Evolutionary conservation across 2,113 vertebrate genomes (phyloP), one percentile per base, ranked within the genome.

Genomic region (Hippolais icterina): DNA sequence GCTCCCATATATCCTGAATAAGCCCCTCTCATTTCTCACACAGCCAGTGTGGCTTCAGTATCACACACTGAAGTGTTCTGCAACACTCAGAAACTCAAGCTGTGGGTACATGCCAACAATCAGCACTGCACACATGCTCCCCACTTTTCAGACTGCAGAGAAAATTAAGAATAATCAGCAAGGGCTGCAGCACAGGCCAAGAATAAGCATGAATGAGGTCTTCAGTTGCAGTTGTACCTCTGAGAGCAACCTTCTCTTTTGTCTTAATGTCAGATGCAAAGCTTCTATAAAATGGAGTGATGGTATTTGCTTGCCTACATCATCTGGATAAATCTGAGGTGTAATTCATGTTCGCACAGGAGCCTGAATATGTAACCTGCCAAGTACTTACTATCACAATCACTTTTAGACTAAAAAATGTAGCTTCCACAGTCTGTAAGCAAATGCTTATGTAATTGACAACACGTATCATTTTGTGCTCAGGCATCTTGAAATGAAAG

Each of bases 331-430:
- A 83, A 83, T 53, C 42, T 59, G 60, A 86, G 39, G 46, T 50
- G 11, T 86, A 77, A 93, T 74, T 94, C 9, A 4, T 28, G 39
- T 65, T 83, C 0, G 0, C 74, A n/a, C 42, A 81, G 33, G 22
- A 86, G 72, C n/a, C 46, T 70, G 42, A 83, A 82, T 78, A 52
- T 60, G 65, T 59, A 74, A 88, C 41, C 70, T 90, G 79, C 42
- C 80, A 83, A 78, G 56, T 50, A 44, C 52, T 94, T 79, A 83
- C 76, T 90, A 88, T 39, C 63, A 80, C 59, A 72, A 74, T 80
- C 71, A 52, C 42, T 88, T 83, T 69, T 42, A 68, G 46, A 69
- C 53, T 93, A 37, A 91, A 93, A 93, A 82, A 64, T 24, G n/a
- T 31, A 61, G n/a, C 46, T 93, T 60, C 59, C 44, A 39, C 6